These are phyloP conservation scores for Panurus biarmicus DNA, from an alignment of 2,113 vertebrate species.

Conservation along the genomic window DNA sequence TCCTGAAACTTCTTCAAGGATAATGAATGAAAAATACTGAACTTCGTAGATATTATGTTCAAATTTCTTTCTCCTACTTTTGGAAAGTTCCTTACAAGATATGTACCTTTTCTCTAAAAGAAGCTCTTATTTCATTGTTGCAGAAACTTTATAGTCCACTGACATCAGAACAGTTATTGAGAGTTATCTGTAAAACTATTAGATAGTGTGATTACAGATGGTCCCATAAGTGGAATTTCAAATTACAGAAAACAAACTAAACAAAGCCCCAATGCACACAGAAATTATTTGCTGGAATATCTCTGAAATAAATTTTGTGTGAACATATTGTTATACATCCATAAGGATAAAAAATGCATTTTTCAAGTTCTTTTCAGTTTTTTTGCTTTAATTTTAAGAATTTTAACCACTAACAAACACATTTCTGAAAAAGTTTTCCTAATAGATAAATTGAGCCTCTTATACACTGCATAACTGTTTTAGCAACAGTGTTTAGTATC, in stretches of 20 bases:
- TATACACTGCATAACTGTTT: background rate
- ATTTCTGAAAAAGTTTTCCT: background rate
- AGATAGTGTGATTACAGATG: background rate
- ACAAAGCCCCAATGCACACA: background rate
- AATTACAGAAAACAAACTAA: background rate
- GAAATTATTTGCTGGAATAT: background rate
- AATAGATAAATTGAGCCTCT: background rate
- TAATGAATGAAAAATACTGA: background rate
- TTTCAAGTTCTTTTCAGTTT: background rate
- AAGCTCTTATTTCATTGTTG: background rate
- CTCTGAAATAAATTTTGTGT: background rate
- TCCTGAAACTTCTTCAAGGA: background rate
- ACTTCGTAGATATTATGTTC: background rate
- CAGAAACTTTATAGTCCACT: background rate
- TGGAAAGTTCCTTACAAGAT: background rate
- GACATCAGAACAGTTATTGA: background rate
- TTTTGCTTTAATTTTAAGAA: background rate
- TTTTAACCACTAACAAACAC: background rate
- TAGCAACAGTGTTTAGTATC: background rate
- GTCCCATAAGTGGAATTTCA: background rate
- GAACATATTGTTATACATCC: background rate
- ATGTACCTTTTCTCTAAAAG: background rate
- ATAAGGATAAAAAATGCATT: background rate
- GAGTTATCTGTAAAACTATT: background rate
- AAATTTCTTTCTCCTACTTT: background rate